Evolutionary conservation across 2,113 vertebrate genomes (phyloP).

Genomic region (Neolamprologus ventralis): DNA sequence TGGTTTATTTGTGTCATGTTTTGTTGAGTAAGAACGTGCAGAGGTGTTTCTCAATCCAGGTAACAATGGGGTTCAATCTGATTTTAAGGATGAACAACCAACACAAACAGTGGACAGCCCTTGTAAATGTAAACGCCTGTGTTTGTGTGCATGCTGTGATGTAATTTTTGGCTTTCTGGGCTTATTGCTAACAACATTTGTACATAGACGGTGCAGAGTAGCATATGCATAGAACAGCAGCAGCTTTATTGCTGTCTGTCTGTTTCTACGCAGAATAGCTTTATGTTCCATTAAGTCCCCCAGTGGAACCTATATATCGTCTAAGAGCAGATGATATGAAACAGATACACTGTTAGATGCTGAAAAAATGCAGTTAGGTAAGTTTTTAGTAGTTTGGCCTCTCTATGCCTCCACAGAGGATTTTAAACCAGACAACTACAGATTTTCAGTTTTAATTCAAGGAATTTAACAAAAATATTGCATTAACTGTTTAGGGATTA

Average conservation of each 20-base stretch:
- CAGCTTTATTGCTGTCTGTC: background rate
- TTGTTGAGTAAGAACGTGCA: background rate
- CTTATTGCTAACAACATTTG: background rate
- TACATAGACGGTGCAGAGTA: background rate
- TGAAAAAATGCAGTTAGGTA: background rate
- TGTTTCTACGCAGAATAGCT: background rate
- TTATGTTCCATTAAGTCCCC: background rate
- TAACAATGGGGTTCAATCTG: background rate
- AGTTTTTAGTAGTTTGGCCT: background rate
- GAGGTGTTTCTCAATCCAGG: background rate
- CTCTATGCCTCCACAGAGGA: background rate
- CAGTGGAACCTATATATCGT: background rate
- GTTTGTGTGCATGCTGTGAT: background rate
- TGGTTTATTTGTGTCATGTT: background rate
- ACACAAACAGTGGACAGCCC: background rate
- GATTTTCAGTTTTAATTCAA: background rate
- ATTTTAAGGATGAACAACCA: background rate
- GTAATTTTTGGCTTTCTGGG: background rate
- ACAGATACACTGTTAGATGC: background rate
- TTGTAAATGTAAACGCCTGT: background rate
- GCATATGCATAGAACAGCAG: background rate
- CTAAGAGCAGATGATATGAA: background rate
- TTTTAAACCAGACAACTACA: background rate
- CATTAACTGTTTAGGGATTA: background rate
- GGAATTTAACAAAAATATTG: background rate